Evolutionary conservation across 1,140 invertebrate species (phyloP).

Genomic region (Diabrotica virgifera): DNA sequence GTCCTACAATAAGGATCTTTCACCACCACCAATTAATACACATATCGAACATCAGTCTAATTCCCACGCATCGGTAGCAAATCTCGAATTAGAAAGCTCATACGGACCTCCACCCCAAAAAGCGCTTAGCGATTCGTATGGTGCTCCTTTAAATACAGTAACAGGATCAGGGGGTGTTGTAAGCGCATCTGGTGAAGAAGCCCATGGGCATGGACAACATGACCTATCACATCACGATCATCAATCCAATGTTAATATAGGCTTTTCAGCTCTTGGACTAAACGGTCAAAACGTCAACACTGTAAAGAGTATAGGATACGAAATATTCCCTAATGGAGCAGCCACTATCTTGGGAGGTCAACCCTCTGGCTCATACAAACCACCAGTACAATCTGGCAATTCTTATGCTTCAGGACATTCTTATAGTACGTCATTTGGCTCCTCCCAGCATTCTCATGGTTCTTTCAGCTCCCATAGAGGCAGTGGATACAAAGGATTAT

Average conservation of each 20-base stretch:
- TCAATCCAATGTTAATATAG: conserved; percentile 11
- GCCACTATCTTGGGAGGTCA: conserved; percentile 25
- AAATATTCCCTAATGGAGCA: conserved; percentile 45
- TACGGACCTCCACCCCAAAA: conserved; percentile 38
- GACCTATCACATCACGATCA: conserved; percentile 5
- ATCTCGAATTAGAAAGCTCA: conserved; percentile 36
- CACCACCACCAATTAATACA: conserved; percentile 47
- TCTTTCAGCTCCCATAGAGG: conserved; percentile 12
- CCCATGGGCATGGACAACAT: conserved; percentile 27
- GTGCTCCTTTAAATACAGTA: conserved; percentile 44
- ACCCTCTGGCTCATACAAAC: not conserved
- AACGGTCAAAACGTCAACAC: conserved; percentile 44
- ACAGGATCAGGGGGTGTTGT: conserved; percentile 46
- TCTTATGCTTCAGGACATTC: not conserved
- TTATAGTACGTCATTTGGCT: not conserved
- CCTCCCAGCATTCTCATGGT: not conserved
- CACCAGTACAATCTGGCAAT: conserved; percentile 27
- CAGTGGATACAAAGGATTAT: conserved; percentile 22
- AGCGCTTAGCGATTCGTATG: conserved; percentile 46
- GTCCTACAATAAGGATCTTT: conserved; percentile 39
- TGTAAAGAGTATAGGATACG: conserved; percentile 51
- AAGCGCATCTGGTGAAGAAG: conserved; percentile 39
- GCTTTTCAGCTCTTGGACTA: conserved; percentile 33
- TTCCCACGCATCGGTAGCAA: not conserved
- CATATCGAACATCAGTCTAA: conserved; percentile 9